These are phyloP conservation scores for Diadophis punctatus DNA, from an alignment of 2,113 vertebrate species.

Conservation along the genomic window DNA sequence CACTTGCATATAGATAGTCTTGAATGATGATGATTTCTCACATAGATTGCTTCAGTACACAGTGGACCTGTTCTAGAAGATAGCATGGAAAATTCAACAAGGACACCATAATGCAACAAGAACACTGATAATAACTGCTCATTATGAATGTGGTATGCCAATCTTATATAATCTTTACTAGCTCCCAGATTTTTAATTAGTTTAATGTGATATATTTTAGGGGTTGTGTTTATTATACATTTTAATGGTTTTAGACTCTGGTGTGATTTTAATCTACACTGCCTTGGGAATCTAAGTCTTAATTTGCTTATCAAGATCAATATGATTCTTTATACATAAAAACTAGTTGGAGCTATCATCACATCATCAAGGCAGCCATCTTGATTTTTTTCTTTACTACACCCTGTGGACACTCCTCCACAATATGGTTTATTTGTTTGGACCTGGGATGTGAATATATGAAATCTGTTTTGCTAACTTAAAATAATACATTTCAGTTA, in stretches of 20 bases:
- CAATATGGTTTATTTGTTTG: neutral
- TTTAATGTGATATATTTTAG: neutral
- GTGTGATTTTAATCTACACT: neutral
- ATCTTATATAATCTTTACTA: neutral
- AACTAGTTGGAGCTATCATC: neutral
- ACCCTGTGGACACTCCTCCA: neutral
- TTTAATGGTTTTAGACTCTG: neutral
- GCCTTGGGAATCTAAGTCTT: neutral
- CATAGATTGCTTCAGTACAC: neutral
- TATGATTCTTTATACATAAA: neutral
- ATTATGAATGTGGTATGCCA: neutral
- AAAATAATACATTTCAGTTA: neutral
- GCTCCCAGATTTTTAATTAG: neutral
- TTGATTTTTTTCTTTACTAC: neutral
- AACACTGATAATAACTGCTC: neutral
- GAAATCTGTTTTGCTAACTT: neutral
- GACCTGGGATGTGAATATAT: neutral
- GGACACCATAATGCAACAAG: neutral
- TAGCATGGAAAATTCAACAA: neutral
- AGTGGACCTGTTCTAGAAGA: neutral
- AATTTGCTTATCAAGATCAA: neutral
- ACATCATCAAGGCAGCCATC: neutral
- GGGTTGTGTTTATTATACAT: neutral
- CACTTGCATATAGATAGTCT: neutral
- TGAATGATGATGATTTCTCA: neutral